Percentiles rank a stretch among this genome's conserved stretches.
Evolutionary conservation across 2,888 invertebrate species (phyloP).

Genomic region (Cloeon dipterum): DNA sequence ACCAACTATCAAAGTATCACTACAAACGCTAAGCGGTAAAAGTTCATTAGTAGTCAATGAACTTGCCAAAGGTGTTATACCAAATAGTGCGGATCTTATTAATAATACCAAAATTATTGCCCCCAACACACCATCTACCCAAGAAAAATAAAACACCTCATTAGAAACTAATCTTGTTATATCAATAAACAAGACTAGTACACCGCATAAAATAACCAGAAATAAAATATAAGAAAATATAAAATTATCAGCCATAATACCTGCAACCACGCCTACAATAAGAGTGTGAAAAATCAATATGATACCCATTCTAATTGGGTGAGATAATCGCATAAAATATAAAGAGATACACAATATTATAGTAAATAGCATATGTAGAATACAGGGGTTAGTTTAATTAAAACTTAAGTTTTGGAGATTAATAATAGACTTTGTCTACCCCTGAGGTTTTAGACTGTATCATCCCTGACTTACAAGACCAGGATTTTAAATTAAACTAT

Average conservation of each 20-base stretch:
- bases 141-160: conserved; percentile 24
- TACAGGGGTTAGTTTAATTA: conserved; percentile 35
- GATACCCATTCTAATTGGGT: conserved; percentile 29
- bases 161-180: conserved; percentile 35
- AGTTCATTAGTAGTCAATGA: background rate
- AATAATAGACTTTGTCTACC: conserved; percentile 29
- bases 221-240: conserved; percentile 38
- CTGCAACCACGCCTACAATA: conserved; percentile 21
- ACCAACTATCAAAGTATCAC: too few species aligned
- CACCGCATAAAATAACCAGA: conserved; percentile 34
- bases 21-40: too few species aligned
- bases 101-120: too few species aligned
- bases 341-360: conserved; percentile 17
- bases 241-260: conserved; percentile 24
- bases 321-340: conserved; percentile 17
- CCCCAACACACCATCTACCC: background rate
- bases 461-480: conserved; percentile 44
- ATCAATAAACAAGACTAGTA: conserved; percentile 40
- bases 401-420: conserved; percentile 51
- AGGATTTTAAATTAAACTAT: conserved; percentile 41
- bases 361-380: conserved; percentile 14
- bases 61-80: background rate
- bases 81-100: too few species aligned
- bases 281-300: conserved; percentile 28
- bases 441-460: conserved; percentile 33